Base-by-base conservation (phyloP, 2,113 vertebrate species). In the Merops nubicus region DNA sequence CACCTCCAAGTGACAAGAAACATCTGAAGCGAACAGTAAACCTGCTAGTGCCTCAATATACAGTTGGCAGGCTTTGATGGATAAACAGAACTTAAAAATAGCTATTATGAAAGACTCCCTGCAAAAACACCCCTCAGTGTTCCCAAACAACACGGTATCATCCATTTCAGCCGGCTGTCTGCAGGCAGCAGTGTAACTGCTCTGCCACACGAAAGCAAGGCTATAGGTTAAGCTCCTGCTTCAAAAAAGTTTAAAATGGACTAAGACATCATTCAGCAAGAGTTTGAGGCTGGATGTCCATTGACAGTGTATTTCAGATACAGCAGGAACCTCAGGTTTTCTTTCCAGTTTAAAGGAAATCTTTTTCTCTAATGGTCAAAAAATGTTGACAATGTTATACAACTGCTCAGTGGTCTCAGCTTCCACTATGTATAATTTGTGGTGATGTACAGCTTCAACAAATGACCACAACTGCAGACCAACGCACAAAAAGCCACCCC, bases 341-440 rank as follows among this genome's bases (percentile, higher is more conserved):
- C 59, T 63, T 74, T 70, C 5, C 34, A 40, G 29, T 64, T 47
- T 51, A 88, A 78, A 91, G 43, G 50, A 83, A 85, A 73, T 20
- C n/a, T 34, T 29, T 42, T 91, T 87, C 36, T 85, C 31, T 76
- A 62, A 64, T 8, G 11, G 54, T 67, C 59, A 93, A 69, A 51
- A 22, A 56, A 72, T 2, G 11, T 1, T 84, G 54, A 20, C 19
- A 29, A 8, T 0, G 0, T 28, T 81, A 65, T 6, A 83, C 48
- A 88, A 60, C 25, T 65, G 36, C 28, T 79, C 11, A 28, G 53
- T 4, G 19, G 40, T 63, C 78, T 85, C 26, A 54, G 57, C 13
- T 77, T 50, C 50, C 7, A 25, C 18, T 28, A 8, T 0, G 5
- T 65, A 15, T 62, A 43, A 57, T 77, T 42, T 77, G 54, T 59